A percentile compares a stretch with the other conserved stretches of the same genome.
Evolutionary conservation across 1,140 invertebrate species (phyloP).

Genomic region (Chlorops oryzae): DNA sequence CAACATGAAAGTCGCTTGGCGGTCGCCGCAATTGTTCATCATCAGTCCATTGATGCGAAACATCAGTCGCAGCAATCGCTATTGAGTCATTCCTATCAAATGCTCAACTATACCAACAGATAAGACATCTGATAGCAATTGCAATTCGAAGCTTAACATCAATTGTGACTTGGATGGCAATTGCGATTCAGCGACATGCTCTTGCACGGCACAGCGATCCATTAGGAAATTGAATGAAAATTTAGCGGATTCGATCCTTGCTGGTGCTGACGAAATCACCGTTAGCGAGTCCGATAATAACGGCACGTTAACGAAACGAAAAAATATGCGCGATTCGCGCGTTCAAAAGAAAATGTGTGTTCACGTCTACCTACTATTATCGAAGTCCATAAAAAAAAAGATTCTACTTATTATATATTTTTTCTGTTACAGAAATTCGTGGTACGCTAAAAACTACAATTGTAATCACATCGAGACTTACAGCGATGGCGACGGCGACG

Average conservation of each 20-base stretch:
- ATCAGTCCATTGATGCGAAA: slow-evolving; percentile 23
- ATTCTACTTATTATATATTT: slow-evolving; percentile 21
- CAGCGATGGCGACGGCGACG: slow-evolving; percentile 15
- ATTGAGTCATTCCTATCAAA: slow-evolving; percentile 41
- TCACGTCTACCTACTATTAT: not conserved
- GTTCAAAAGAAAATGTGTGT: not conserved
- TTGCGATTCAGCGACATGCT: slow-evolving; percentile 14
- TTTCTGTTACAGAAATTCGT: slow-evolving; percentile 16
- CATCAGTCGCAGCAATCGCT: slow-evolving; percentile 37
- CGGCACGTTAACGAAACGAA: slow-evolving; percentile 41
- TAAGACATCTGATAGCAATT: slow-evolving; percentile 9
- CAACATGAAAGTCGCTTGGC: slow-evolving; percentile 22
- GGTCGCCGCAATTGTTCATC: slow-evolving; percentile 39
- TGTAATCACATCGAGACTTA: slow-evolving; percentile 28
- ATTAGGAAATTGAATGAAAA: slow-evolving; percentile 4
- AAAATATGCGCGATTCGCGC: slow-evolving; percentile 15
- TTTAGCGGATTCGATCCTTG: slow-evolving; percentile 36
- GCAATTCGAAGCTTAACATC: slow-evolving; percentile 19
- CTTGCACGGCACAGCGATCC: not conserved
- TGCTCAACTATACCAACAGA: slow-evolving; percentile 22
- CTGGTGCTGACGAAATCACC: slow-evolving; percentile 40
- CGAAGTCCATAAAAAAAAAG: slow-evolving; percentile 9
- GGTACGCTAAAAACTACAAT: slow-evolving; percentile 37
- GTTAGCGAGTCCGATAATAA: slow-evolving; percentile 46
- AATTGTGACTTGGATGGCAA: slow-evolving; percentile 41